Evolutionary conservation across 1,140 invertebrate species (phyloP).

Genomic region (Bradynema listronoti): DNA sequence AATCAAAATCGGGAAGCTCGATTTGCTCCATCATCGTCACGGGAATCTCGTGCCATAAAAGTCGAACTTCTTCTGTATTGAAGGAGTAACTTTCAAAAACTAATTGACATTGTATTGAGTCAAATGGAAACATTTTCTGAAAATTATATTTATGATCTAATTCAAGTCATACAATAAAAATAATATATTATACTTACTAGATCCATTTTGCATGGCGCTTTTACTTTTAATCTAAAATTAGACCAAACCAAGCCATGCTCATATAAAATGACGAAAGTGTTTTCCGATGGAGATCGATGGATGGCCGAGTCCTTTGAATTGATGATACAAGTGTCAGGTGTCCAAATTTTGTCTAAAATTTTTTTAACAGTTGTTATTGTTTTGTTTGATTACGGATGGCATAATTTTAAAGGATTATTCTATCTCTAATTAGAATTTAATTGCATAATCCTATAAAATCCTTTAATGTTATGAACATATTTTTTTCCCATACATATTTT

Average conservation of each 20-base stretch:
- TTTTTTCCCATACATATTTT: no score
- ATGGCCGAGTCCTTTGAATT: conserved; percentile 48
- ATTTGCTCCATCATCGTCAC: conserved; percentile 58
- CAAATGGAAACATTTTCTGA: conserved; percentile 57
- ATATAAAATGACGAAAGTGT: conserved; percentile 57
- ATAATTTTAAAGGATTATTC: no score
- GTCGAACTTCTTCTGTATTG: conserved; percentile 55
- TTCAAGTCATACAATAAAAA: neutral
- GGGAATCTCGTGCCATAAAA: conserved; percentile 55
- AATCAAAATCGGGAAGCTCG: conserved; percentile 55
- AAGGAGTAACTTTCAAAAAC: conserved; percentile 56
- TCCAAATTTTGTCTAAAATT: conserved; percentile 55
- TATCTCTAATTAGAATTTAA: no score
- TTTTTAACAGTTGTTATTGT: no score
- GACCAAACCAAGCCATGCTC: conserved; percentile 57
- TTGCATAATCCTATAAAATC: no score
- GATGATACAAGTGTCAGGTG: conserved; percentile 52
- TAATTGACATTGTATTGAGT: conserved; percentile 52
- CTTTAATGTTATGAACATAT: no score
- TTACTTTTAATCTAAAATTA: conserved; percentile 55
- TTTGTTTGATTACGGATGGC: no score
- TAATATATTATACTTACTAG: conserved; percentile 30
- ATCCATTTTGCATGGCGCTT: conserved; percentile 56
- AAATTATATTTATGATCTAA: conserved; percentile 9
- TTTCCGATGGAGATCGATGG: conserved; percentile 53